phyloP scores from a whole-genome alignment of 1,140 invertebrate genomes.

The Microplitis demolitor region DNA sequence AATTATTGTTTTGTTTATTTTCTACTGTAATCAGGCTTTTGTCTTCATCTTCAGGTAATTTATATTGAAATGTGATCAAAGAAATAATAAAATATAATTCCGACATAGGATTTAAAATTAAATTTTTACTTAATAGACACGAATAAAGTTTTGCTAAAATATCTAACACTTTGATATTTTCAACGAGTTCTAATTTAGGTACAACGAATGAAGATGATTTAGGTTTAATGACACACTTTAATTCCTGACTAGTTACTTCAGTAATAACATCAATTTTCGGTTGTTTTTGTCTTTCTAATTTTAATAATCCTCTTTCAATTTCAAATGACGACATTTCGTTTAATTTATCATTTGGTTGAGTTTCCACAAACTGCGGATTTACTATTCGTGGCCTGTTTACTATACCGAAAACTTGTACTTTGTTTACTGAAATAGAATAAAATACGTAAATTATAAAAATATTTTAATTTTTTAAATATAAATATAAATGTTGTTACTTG shows the following conservation, averaged over 20 bases:
- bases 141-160: slow-evolving; percentile 59
- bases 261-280: slow-evolving; percentile 26
- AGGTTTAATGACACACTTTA: slow-evolving; percentile 31
- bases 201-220: slow-evolving; percentile 35
- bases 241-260: slow-evolving; percentile 2
- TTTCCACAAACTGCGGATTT: slow-evolving; percentile 49
- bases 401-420: slow-evolving; percentile 41
- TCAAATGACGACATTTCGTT: slow-evolving; percentile 40
- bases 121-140: slow-evolving; percentile 54
- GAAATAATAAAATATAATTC: slow-evolving; percentile 68
- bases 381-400: slow-evolving; percentile 39
- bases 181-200: slow-evolving; percentile 49
- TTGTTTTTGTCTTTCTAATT: slow-evolving; percentile 46
- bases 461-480: not conserved
- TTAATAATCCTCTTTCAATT: slow-evolving; percentile 45
- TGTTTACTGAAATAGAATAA: slow-evolving; percentile 30
- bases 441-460: slow-evolving; percentile 5
- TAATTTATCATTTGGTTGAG: slow-evolving; percentile 38
- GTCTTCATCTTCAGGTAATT: slow-evolving; percentile 5
- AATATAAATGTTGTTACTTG: slow-evolving; percentile 34
- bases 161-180: slow-evolving; percentile 52
- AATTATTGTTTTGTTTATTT: not conserved
- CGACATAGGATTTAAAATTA: slow-evolving; percentile 64
- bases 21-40: slow-evolving; percentile 3
- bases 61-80: slow-evolving; percentile 56